Conservation (phyloP, 2,113 vertebrate genomes). For the Protomyctophum bolini region DNA sequence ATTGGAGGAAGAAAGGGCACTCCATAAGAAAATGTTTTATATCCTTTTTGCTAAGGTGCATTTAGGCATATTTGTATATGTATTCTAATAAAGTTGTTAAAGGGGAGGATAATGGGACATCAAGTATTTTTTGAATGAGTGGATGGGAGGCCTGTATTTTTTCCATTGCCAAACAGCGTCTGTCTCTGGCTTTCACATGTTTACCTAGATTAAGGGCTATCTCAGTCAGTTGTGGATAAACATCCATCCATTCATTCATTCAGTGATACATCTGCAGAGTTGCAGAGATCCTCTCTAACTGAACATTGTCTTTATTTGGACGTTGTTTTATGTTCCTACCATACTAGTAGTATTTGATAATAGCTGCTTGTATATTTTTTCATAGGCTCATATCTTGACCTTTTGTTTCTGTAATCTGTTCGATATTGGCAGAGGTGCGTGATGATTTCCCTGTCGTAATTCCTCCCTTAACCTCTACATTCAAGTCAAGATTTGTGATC, state of each 20-base stretch:
- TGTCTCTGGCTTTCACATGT: conserved; percentile 54
- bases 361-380: conserved; percentile 57
- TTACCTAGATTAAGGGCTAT: conserved; percentile 75
- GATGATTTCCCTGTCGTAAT: conserved; percentile 21
- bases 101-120: neutral
- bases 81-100: conserved; percentile 17
- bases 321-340: conserved; percentile 16
- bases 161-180: conserved; percentile 48
- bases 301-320: conserved; percentile 20
- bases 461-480: too few relatives aligned
- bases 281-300: conserved; percentile 34
- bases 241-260: conserved; percentile 22
- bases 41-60: conserved; percentile 34
- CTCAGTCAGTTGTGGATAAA: conserved; percentile 40
- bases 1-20: conserved; percentile 15
- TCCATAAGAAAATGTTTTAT: conserved; percentile 29
- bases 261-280: conserved; percentile 30
- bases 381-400: conserved; percentile 17
- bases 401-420: conserved; percentile 24
- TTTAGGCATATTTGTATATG: conserved; percentile 46
- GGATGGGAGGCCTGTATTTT: conserved; percentile 41
- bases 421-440: conserved; percentile 43
- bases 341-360: conserved; percentile 43
- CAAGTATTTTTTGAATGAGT: conserved; percentile 31
- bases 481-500: neutral